phyloP scores from a whole-genome alignment of 35 echinoderm and acorn worm genomes.

The Chiridota heheva region DNA sequence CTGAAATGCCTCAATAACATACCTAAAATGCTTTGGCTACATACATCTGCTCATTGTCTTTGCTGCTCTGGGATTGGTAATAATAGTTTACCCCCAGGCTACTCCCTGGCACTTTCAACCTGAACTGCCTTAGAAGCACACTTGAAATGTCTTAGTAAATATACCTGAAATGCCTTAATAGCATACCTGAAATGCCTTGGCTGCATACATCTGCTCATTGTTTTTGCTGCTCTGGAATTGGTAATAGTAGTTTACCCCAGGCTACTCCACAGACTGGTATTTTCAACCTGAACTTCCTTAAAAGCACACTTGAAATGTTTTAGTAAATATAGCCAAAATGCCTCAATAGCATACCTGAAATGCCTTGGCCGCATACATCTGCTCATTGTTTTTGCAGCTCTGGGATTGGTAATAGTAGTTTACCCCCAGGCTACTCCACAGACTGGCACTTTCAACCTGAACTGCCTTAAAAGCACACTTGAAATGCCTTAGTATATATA shows the following conservation, averaged over 20 bases:
- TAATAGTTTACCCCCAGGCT: conserved; percentile 82
- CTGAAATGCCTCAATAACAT: neutral
- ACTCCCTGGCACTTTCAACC: conserved; percentile 73
- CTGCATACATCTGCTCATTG: conserved; percentile 20
- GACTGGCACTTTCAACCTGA: conserved; percentile 57
- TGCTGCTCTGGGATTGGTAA: conserved; percentile 56
- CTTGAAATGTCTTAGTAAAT: conserved; percentile 26
- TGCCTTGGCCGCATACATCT: conserved; percentile 55
- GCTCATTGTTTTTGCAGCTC: conserved; percentile 15
- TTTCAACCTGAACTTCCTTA: conserved; percentile 61
- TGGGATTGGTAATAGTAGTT: conserved; percentile 83
- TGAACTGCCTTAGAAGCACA: no score
- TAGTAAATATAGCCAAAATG: no score
- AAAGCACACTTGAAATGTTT: no score
- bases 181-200: conserved; percentile 79
- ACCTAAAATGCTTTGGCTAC: conserved; percentile 82
- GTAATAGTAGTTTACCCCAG: conserved; percentile 77
- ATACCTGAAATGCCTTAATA: neutral
- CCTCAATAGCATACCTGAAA: no score
- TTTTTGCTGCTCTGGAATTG: conserved; percentile 55
- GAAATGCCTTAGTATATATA: no score
- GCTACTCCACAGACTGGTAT: conserved; percentile 82
- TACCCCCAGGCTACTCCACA: conserved; percentile 86
- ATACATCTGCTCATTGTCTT: conserved; percentile 20
- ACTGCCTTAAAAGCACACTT: no score